A percentile compares a stretch with the other conserved stretches of the same genome.
Conservation (phyloP, 2,113 vertebrate species). For the Bettongia penicillata region DNA sequence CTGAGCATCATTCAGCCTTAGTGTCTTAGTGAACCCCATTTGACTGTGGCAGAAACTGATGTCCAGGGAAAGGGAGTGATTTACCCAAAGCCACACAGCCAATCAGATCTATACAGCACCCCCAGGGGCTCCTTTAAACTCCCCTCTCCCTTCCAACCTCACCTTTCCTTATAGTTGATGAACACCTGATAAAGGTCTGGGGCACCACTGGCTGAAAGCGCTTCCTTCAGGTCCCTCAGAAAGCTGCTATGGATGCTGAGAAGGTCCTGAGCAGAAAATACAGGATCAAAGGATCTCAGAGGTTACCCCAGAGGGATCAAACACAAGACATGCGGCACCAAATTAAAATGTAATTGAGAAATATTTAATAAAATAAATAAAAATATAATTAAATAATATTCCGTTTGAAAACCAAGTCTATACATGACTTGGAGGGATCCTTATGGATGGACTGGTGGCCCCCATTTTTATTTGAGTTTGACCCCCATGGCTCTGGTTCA, state of each 20-base stretch:
- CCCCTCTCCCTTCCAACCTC: conserved; percentile 25
- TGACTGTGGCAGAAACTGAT: neutral
- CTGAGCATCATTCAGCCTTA: neutral
- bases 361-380: neutral
- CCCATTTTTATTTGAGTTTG: neutral
- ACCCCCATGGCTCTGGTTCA: neutral
- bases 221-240: conserved; percentile 86
- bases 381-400: neutral
- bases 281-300: neutral
- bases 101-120: neutral
- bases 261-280: conserved; percentile 85
- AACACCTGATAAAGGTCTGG: conserved; percentile 90
- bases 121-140: neutral
- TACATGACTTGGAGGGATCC: neutral
- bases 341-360: neutral
- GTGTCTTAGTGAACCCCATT: neutral
- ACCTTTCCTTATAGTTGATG: conserved; percentile 92
- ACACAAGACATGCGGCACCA: neutral
- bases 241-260: conserved; percentile 85
- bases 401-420: neutral
- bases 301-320: neutral
- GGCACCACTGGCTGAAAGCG: conserved; percentile 76
- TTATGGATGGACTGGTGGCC: neutral
- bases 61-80: neutral
- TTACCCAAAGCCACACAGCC: neutral